These are phyloP conservation scores for Mobula birostris DNA, from an alignment of 2,113 vertebrate genomes.

Conservation along the genomic window DNA sequence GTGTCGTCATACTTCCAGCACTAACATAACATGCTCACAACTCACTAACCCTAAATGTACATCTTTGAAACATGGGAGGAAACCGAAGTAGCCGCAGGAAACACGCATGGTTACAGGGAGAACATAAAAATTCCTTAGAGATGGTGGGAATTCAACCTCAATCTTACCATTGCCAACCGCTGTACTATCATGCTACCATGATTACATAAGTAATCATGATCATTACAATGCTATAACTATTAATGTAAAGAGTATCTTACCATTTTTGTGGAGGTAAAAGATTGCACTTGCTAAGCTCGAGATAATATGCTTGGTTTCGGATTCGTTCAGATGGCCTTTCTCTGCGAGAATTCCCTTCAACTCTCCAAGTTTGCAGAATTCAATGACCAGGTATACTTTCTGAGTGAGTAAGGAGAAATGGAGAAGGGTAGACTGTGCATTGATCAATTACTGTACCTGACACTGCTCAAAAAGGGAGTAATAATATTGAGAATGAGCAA, in stretches of 20 bases:
- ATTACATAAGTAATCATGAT: background rate
- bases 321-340: slow-evolving; percentile 11
- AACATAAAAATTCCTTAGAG: too few species aligned
- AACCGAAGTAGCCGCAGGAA: too few species aligned
- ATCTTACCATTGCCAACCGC: too few species aligned
- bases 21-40: too few species aligned
- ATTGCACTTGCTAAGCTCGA: slow-evolving; percentile 26
- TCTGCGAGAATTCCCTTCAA: slow-evolving; percentile 22
- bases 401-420: background rate
- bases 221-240: background rate
- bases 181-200: too few species aligned
- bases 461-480: background rate
- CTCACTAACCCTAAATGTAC: too few species aligned
- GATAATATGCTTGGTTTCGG: slow-evolving; percentile 13
- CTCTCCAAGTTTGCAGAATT: slow-evolving; percentile 25
- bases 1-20: too few species aligned
- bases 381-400: slow-evolving; percentile 33
- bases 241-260: background rate
- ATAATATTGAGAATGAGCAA: background rate
- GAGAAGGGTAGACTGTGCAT: background rate
- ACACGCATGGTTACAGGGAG: too few species aligned
- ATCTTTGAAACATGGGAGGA: too few species aligned
- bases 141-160: too few species aligned
- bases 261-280: slow-evolving; percentile 32
- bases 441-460: background rate